Evolutionary conservation across 2,797 vertebrate genomes (phyloP).

Genomic region (Hylomyscus alleni): DNA sequence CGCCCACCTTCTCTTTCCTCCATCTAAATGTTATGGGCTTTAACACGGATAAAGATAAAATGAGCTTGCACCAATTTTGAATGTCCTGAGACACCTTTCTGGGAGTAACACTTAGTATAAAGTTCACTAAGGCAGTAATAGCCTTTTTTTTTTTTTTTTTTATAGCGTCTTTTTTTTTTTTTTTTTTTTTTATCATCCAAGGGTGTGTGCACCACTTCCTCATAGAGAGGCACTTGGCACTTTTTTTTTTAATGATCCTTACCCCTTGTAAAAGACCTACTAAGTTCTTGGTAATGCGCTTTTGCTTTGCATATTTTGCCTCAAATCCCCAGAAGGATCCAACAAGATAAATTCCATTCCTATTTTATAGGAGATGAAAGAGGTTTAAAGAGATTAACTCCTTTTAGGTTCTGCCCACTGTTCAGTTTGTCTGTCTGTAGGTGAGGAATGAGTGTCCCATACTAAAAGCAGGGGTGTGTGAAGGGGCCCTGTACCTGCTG

Average conservation of each 20-base stretch:
- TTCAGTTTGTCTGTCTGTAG: neutral
- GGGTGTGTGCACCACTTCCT: constrained; percentile 10
- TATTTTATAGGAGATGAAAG: constrained; percentile 3
- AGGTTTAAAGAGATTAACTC: constrained; percentile 3
- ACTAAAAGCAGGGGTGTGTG: accelerated
- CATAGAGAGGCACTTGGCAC: neutral
- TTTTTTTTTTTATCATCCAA: neutral
- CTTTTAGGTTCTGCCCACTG: neutral
- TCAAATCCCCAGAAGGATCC: neutral
- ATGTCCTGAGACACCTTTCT: neutral
- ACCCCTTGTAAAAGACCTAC: neutral
- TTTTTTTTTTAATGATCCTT: neutral
- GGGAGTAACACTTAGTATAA: neutral
- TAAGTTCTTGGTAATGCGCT: neutral
- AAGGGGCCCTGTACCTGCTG: neutral
- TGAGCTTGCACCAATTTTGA: neutral
- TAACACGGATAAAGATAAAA: neutral
- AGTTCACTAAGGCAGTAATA: constrained; percentile 4
- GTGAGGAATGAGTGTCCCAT: neutral
- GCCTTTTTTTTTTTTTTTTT: too few relatives aligned
- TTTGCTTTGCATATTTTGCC: neutral
- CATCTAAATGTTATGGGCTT: neutral
- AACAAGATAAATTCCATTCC: neutral
- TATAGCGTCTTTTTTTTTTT: too few relatives aligned
- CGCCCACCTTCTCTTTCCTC: neutral